Base-by-base conservation (phyloP, 2,113 vertebrate genomes). In the Nothocercus julius region DNA sequence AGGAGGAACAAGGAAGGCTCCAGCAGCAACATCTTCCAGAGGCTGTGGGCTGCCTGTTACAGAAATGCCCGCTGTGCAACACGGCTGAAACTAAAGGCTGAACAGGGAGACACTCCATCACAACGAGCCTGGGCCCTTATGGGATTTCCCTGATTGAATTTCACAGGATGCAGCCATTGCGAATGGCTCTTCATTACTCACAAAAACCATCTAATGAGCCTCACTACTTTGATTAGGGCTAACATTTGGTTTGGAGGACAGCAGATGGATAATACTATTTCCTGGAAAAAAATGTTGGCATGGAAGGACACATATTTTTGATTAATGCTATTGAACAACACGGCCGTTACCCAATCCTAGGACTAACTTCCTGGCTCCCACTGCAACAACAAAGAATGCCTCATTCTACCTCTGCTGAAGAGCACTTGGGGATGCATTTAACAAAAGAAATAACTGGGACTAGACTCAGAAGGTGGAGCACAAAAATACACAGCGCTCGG, bases 61-160 rank as follows among this genome's bases (percentile, higher is more conserved):
- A 58, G 47, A 45, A 72, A 62, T 3, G 3, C 14, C 7, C 3
- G 5, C n/a, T 18, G 4, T 3, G 22, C 1, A 15, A 32, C 66
- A 72, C 4, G 28, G 34, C 42, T 3, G 19, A 45, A 72, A 15
- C 38, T 27, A 9, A 4, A 51, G 0, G 9, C 16, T 27, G 70
- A 47, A 30, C 18, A 11, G 49, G 85, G 69, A 92, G 89, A 38
- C 24, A 20, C 64, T 84, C 78, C 40, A 38, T 62, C 64, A 34
- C 9, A 87, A 82, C 82, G 25, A 12, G 4, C 19, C 20, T 15
- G 5, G 36, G 93, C 91, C 95, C 93, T 77, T 70, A 30, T 76
- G 97, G 96, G 94, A 97, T 97, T 97, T 95, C 95, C 87, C 91
- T 97, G 96, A 97, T 95, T 96, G 86, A 94, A 96, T 98, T 97